These are phyloP conservation scores for Cheilinus undulatus DNA, from an alignment of 2,113 vertebrate genomes.

Conservation along the genomic window DNA sequence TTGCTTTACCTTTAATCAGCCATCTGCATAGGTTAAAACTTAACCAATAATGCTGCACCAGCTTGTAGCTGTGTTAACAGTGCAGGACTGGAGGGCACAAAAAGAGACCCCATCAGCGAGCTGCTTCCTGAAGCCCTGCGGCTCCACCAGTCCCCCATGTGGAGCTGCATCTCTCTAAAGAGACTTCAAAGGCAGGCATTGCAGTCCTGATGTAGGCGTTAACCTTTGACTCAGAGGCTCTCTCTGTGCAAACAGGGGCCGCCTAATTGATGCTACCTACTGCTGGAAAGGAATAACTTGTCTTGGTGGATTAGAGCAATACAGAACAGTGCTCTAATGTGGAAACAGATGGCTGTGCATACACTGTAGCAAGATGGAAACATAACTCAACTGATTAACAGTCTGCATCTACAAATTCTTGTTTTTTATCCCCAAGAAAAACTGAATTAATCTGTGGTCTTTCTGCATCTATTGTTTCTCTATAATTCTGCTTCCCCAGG, in stretches of 20 bases:
- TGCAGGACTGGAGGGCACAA: conserved; percentile 41
- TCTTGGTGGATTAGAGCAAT: conserved; percentile 17
- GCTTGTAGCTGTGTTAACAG: conserved; percentile 37
- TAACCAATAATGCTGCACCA: conserved; percentile 15
- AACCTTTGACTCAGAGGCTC: conserved; percentile 74
- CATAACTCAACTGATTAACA: neutral
- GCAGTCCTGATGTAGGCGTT: conserved; percentile 57
- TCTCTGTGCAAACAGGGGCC: conserved; percentile 41
- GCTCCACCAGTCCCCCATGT: conserved; percentile 60
- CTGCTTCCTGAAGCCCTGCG: conserved; percentile 65
- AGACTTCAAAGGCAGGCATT: conserved; percentile 76
- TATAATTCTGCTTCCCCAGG: neutral
- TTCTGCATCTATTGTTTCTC: neutral
- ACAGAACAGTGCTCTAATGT: conserved; percentile 39
- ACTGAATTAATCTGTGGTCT: neutral
- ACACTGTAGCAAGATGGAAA: neutral
- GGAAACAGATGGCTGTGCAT: conserved; percentile 3
- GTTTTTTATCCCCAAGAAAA: neutral
- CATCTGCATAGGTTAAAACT: conserved; percentile 19
- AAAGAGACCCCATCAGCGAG: conserved; percentile 41
- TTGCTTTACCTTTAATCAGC: conserved; percentile 43
- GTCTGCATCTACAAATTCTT: neutral
- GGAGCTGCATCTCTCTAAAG: conserved; percentile 57
- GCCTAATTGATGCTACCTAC: conserved; percentile 60
- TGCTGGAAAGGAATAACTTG: conserved; percentile 33